A percentile compares a stretch with the other conserved stretches of the same genome.
These are phyloP conservation scores for Cephus runcator DNA, from an alignment of 2,888 invertebrate genomes.

Conservation along the genomic window DNA sequence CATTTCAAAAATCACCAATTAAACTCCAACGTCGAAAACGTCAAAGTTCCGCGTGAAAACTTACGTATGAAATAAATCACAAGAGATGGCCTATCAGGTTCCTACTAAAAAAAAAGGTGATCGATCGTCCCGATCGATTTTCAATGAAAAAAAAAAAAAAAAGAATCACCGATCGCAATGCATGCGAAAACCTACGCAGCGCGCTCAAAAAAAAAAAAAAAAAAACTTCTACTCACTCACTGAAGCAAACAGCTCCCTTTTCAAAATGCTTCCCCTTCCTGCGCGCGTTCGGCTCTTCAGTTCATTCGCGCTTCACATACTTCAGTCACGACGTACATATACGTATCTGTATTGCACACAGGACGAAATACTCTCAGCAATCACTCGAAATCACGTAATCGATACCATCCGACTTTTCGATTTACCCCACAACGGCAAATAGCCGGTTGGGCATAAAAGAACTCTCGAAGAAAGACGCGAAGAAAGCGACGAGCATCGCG, in stretches of 20 bases:
- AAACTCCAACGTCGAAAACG: not conserved
- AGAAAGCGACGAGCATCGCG: slow-evolving; percentile 14
- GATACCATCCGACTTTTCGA: not conserved
- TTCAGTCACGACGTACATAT: not conserved
- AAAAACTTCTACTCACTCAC: not conserved
- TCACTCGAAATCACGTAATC: not conserved
- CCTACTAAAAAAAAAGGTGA: too few relatives aligned
- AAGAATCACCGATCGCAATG: too few relatives aligned
- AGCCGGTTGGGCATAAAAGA: not conserved
- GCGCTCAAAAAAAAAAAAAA: not conserved
- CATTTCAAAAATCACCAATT: not conserved
- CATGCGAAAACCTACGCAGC: too few relatives aligned
- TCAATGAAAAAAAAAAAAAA: too few relatives aligned
- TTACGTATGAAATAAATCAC: not conserved
- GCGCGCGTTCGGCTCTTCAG: not conserved
- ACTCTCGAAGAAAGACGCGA: not conserved
- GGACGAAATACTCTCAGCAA: too few relatives aligned
- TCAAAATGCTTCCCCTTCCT: not conserved
- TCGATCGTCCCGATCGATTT: too few relatives aligned
- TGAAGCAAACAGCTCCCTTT: not conserved
- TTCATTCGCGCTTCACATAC: not conserved
- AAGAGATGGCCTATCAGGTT: not conserved
- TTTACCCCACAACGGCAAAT: not conserved
- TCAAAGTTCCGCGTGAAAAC: not conserved
- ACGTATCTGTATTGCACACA: not conserved